Conservation (phyloP, 2,113 vertebrate species). For the Actenoides hombroni region DNA sequence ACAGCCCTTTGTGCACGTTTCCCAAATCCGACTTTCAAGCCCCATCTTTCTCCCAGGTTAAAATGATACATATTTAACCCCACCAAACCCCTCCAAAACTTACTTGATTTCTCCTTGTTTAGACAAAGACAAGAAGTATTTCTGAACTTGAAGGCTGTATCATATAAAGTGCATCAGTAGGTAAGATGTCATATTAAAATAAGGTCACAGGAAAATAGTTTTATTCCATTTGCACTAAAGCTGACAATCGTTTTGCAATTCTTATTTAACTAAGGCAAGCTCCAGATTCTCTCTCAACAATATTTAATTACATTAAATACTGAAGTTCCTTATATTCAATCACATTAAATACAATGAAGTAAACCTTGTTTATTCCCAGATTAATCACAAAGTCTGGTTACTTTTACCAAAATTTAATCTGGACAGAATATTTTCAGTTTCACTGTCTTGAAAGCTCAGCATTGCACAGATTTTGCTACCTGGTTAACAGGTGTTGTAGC, state of each 20-base stretch:
- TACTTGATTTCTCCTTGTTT: neutral
- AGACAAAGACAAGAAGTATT: neutral
- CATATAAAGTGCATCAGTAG: neutral
- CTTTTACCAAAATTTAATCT: neutral
- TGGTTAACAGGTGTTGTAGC: neutral
- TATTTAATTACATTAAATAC: neutral
- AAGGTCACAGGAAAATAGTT: neutral
- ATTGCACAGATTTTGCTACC: neutral
- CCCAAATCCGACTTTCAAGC: neutral
- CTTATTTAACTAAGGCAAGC: neutral
- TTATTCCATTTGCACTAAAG: neutral
- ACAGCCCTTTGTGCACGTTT: neutral
- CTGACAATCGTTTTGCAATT: neutral
- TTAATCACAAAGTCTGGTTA: neutral
- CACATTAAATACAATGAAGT: neutral
- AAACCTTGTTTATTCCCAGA: neutral
- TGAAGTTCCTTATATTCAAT: neutral
- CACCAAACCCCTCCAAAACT: neutral
- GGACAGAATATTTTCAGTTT: neutral
- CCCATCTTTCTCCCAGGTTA: neutral
- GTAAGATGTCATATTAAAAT: neutral
- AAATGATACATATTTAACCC: neutral
- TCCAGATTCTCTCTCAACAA: neutral
- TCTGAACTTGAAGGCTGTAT: neutral
- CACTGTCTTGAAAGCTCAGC: neutral